Conservation (phyloP, 2,797 vertebrate genomes). For the Enoplosus armatus region DNA sequence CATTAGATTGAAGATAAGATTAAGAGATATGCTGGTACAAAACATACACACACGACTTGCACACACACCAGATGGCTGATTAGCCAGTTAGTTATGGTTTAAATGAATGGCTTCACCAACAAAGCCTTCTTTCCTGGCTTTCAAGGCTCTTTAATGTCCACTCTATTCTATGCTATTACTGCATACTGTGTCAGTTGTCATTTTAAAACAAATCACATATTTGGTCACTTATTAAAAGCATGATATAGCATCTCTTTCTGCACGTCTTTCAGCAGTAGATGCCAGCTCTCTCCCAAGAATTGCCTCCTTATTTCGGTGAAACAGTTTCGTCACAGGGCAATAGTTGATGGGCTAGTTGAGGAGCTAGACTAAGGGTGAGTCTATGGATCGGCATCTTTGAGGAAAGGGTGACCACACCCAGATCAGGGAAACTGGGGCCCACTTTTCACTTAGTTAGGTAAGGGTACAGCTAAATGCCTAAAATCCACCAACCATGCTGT, state of each 20-base stretch:
- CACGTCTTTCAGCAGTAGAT: not conserved
- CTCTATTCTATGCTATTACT: not conserved
- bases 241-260: not conserved
- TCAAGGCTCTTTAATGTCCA: constrained; percentile 1
- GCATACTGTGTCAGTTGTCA: not conserved
- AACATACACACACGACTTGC: not conserved
- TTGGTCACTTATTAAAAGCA: constrained; percentile 3
- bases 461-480: not conserved
- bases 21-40: not conserved
- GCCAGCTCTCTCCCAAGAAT: not conserved
- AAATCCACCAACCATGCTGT: not conserved
- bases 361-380: not conserved
- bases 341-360: not conserved
- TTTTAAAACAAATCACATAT: not conserved
- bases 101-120: constrained; percentile 1
- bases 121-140: not conserved
- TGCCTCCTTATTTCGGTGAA: not conserved
- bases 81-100: constrained; percentile 14
- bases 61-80: constrained; percentile 14
- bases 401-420: constrained; percentile 1
- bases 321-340: not conserved
- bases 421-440: not conserved
- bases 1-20: constrained; percentile 10
- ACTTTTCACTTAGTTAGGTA: not conserved
- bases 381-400: not conserved